Evolutionary conservation across 2,113 vertebrate species (phyloP).

Genomic region (Cynopterus brachyotis): DNA sequence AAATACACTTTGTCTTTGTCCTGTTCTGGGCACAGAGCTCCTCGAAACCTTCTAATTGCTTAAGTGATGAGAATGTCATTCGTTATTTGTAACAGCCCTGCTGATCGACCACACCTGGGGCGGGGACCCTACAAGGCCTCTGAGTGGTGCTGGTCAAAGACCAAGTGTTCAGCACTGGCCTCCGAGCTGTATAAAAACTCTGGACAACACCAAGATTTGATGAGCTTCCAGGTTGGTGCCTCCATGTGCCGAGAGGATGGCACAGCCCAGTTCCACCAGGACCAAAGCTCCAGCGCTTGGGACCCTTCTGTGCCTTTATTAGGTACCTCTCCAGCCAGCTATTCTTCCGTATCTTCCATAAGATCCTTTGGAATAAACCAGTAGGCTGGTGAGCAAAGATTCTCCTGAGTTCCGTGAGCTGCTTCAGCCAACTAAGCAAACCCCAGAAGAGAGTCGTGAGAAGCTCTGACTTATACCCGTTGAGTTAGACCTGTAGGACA

Average conservation of each 20-base stretch:
- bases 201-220: not conserved
- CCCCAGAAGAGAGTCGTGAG: not conserved
- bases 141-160: not conserved
- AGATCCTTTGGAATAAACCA: not conserved
- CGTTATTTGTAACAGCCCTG: not conserved
- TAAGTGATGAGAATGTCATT: not conserved
- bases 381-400: not conserved
- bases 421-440: not conserved
- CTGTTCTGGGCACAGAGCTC: not conserved
- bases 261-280: not conserved
- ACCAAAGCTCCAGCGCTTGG: too few species aligned
- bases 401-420: not conserved
- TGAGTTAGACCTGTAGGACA: not conserved
- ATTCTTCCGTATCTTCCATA: not conserved
- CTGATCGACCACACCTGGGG: not conserved
- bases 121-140: too few species aligned
- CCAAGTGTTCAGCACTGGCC: too few species aligned
- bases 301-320: not conserved
- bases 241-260: accelerated
- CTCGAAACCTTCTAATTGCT: not conserved
- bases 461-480: too few species aligned
- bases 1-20: not conserved
- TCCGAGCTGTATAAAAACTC: not conserved
- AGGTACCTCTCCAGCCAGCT: not conserved
- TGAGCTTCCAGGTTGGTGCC: not conserved